phyloP scores from a whole-genome alignment of 2,888 invertebrate species.

The Allygus modestus region DNA sequence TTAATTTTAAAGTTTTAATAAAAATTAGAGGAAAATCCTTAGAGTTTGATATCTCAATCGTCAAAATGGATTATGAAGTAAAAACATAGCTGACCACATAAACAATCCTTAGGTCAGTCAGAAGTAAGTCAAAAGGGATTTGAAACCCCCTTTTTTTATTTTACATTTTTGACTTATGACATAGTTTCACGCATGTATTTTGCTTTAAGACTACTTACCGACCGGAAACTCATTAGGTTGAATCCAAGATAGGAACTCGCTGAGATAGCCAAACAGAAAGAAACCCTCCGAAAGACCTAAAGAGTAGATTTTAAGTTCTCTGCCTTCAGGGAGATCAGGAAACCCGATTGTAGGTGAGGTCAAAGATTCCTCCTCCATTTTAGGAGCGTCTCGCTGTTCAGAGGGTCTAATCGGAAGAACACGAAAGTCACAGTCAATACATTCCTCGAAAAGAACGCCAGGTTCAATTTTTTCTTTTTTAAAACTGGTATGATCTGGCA shows the following conservation, averaged over 20 bases:
- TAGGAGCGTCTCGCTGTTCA: constrained; percentile 43
- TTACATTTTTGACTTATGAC: too few relatives aligned
- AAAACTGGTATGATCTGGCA: constrained; percentile 16
- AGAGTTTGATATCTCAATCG: too few relatives aligned
- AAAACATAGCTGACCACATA: too few relatives aligned
- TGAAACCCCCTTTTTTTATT: too few relatives aligned
- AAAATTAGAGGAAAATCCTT: too few relatives aligned
- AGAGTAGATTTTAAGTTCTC: constrained; percentile 74
- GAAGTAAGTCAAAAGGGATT: too few relatives aligned
- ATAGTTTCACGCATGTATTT: too few relatives aligned
- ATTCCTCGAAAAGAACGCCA: constrained; percentile 52
- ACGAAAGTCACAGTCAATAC: constrained; percentile 58
- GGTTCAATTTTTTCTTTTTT: constrained; percentile 34
- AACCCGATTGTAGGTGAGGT: constrained; percentile 68
- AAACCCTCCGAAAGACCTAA: constrained; percentile 80
- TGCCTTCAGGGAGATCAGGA: constrained; percentile 73
- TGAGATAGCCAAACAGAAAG: constrained; percentile 81
- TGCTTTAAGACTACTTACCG: constrained; percentile 76
- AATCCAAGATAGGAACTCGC: constrained; percentile 80
- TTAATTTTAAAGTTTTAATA: too few relatives aligned
- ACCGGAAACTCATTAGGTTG: constrained; percentile 82
- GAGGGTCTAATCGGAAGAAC: constrained; percentile 55
- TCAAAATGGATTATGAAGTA: too few relatives aligned
- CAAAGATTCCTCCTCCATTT: constrained; percentile 16
- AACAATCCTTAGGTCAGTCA: too few relatives aligned